Percentiles rank a stretch among this genome's conserved stretches.
Conservation (phyloP, 2,888 invertebrate genomes). For the Xanthia togata region DNA sequence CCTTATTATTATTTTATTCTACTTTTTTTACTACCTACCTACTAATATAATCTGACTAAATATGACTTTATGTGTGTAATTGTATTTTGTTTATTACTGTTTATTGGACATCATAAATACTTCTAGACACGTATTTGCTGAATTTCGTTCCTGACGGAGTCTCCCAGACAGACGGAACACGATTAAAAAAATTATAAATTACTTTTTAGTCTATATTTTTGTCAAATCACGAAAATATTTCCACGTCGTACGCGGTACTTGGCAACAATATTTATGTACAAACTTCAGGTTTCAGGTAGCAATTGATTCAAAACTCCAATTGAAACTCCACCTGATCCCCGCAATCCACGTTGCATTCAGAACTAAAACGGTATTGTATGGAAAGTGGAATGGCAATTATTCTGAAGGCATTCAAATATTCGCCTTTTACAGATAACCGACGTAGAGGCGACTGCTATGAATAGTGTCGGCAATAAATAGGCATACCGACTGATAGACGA, state of each 20-base stretch:
- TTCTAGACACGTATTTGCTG: not conserved
- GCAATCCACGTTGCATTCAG: slow-evolving; percentile 14
- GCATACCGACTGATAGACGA: not conserved
- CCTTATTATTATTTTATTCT: no score
- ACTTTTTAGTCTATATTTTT: not conserved
- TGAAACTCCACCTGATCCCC: slow-evolving; percentile 30
- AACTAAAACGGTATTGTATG: slow-evolving; percentile 16
- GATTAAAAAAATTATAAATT: no score
- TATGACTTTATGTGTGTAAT: no score
- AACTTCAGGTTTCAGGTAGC: slow-evolving; percentile 4
- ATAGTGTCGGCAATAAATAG: not conserved
- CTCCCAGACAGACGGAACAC: no score
- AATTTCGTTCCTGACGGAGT: not conserved
- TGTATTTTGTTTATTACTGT: no score
- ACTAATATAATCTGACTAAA: no score
- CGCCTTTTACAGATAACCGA: not conserved
- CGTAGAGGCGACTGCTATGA: not conserved
- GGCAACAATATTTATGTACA: slow-evolving; percentile 18
- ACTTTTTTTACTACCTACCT: no score
- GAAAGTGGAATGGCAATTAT: not conserved
- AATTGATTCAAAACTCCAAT: slow-evolving; percentile 27
- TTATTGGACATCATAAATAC: no score
- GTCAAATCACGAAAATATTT: slow-evolving; percentile 17
- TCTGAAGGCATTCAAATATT: not conserved
- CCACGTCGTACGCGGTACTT: not conserved